Percentiles rank a stretch among this genome's conserved stretches.
phyloP scores from a whole-genome alignment of 2,888 invertebrate species.

The Ditylenchus weischeri region DNA sequence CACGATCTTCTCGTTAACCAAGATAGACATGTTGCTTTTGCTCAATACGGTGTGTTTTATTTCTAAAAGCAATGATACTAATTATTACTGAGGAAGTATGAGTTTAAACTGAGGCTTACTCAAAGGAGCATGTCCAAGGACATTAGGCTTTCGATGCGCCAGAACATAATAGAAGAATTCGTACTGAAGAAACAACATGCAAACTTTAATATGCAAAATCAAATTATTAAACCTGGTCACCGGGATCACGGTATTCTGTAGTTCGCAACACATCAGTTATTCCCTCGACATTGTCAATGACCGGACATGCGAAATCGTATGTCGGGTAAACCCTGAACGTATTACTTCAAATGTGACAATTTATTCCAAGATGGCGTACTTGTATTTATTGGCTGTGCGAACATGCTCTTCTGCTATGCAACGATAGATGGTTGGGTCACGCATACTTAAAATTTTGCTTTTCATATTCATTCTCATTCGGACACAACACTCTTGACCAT shows the following conservation, averaged over 20 bases:
- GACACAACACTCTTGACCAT: constrained; percentile 85
- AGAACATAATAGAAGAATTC: constrained; percentile 84
- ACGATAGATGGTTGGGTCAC: constrained; percentile 98
- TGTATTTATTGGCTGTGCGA: constrained; percentile 86
- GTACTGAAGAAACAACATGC: constrained; percentile 63
- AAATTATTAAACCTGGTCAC: constrained; percentile 72
- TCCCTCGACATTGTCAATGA: constrained; percentile 92
- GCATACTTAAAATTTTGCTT: constrained; percentile 88
- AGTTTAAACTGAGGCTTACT: constrained; percentile 62
- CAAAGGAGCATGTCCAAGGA: constrained; percentile 91
- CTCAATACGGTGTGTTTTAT: constrained; percentile 97
- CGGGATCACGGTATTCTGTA: constrained; percentile 96
- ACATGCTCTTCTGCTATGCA: constrained; percentile 94
- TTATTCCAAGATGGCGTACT: constrained; percentile 65
- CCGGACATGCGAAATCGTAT: constrained; percentile 98
- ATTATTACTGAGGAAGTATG: too few species aligned
- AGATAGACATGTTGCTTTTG: constrained; percentile 95
- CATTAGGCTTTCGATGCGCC: constrained; percentile 80
- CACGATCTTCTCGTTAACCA: constrained; percentile 86
- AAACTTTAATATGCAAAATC: too few species aligned
- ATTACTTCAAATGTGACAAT: too few species aligned
- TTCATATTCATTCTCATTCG: constrained; percentile 96
- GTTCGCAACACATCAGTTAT: constrained; percentile 96
- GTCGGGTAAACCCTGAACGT: constrained; percentile 87
- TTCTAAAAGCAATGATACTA: too few species aligned